Conservation (phyloP, 2,888 invertebrate species). For the Loripinus fragilis region DNA sequence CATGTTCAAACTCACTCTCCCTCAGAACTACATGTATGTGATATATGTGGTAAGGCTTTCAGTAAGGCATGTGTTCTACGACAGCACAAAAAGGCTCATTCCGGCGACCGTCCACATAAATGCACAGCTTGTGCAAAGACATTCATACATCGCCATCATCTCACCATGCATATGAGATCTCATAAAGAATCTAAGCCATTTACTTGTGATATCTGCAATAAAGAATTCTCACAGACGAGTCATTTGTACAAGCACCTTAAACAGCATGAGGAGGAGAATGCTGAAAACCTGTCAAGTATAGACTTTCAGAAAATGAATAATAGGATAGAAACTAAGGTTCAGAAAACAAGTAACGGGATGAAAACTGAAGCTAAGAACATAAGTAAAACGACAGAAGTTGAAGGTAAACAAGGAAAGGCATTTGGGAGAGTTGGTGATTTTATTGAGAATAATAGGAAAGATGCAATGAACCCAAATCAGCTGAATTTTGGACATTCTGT, state of each 20-base stretch:
- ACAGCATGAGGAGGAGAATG: slow-evolving; percentile 47
- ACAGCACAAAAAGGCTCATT: slow-evolving; percentile 66
- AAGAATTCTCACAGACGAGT: slow-evolving; percentile 62
- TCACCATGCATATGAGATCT: slow-evolving; percentile 64
- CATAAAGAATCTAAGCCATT: slow-evolving; percentile 56
- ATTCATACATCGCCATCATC: slow-evolving; percentile 67
- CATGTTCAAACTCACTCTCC: slow-evolving; percentile 66
- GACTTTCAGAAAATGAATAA: not conserved
- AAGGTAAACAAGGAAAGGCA: too few relatives aligned
- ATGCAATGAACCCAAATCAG: too few relatives aligned
- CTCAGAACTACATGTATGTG: slow-evolving; percentile 61
- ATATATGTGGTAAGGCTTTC: slow-evolving; percentile 64
- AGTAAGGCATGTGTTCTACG: slow-evolving; percentile 68
- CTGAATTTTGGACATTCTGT: too few relatives aligned
- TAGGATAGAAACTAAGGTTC: not conserved
- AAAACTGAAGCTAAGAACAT: too few relatives aligned
- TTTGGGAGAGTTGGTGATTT: too few relatives aligned
- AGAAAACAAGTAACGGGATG: not conserved
- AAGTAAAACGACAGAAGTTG: too few relatives aligned
- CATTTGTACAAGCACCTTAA: slow-evolving; percentile 62
- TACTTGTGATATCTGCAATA: slow-evolving; percentile 53
- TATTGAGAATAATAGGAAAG: too few relatives aligned
- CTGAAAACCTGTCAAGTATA: not conserved
- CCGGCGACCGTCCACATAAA: slow-evolving; percentile 63
- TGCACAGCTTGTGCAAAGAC: slow-evolving; percentile 62